Conservation (phyloP, 2,113 vertebrate genomes). For the Tupaia chinensis region DNA sequence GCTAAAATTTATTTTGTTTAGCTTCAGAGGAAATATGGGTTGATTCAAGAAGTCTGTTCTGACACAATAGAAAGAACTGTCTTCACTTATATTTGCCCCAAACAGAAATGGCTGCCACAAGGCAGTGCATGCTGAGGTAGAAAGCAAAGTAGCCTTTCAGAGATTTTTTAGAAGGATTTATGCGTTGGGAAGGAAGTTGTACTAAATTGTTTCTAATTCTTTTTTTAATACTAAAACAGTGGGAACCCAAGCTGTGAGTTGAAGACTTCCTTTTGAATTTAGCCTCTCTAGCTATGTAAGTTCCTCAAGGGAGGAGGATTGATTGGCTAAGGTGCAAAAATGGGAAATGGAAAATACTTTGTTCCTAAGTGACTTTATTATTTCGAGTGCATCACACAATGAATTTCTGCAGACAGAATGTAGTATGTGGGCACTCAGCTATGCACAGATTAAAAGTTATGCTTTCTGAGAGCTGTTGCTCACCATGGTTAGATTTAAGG, state of each 20-base stretch:
- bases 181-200: background rate
- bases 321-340: background rate
- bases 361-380: background rate
- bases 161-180: background rate
- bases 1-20: background rate
- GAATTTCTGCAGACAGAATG: background rate
- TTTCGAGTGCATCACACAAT: background rate
- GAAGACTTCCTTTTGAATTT: background rate
- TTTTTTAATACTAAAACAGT: background rate
- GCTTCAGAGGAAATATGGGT: background rate
- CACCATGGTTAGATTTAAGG: background rate
- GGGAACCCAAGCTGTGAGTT: background rate
- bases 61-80: background rate
- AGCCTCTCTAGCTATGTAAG: background rate
- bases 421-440: background rate
- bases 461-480: background rate
- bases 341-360: background rate
- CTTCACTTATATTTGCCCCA: background rate
- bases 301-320: background rate
- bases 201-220: background rate
- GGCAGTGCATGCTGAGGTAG: background rate
- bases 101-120: background rate
- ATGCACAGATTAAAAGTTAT: background rate
- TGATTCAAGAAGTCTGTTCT: background rate
- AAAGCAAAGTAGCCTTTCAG: background rate